A percentile compares a stretch with the other conserved stretches of the same genome.
Conservation (phyloP, 2,113 vertebrate species). For the Heterochromis multidens region DNA sequence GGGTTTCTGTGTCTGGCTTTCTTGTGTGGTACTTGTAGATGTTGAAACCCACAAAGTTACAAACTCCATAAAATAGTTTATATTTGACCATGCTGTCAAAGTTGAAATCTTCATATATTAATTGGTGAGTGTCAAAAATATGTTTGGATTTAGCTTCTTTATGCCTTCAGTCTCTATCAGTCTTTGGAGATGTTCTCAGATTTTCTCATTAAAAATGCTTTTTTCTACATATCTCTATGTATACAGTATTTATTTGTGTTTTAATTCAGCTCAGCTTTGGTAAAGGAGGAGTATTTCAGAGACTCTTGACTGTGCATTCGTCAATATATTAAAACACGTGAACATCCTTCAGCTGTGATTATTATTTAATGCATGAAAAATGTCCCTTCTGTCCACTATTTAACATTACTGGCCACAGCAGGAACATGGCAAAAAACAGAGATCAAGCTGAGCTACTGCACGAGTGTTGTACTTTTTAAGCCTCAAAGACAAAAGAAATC, state of each 20-base stretch:
- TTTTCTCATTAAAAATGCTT: neutral
- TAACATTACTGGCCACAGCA: neutral
- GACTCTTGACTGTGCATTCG: neutral
- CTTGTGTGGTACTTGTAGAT: neutral
- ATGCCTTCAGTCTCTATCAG: neutral
- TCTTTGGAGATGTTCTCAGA: accelerated
- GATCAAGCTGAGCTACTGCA: conserved; percentile 16
- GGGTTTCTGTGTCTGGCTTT: neutral
- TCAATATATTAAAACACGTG: neutral
- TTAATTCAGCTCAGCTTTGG: neutral
- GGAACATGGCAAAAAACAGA: neutral
- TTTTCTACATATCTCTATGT: neutral
- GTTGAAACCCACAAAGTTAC: neutral
- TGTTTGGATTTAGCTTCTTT: neutral
- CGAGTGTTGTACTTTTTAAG: conserved; percentile 46
- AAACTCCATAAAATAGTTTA: neutral
- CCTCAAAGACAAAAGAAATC: conserved; percentile 46
- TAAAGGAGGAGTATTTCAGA: neutral
- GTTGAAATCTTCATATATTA: neutral
- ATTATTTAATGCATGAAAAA: conserved; percentile 4
- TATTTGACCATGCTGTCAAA: neutral
- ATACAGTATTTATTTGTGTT: neutral
- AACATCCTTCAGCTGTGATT: neutral
- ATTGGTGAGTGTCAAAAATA: neutral
- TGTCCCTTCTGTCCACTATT: conserved; percentile 18